Conservation (phyloP, 2,113 vertebrate genomes). For the Hystrix cristata region DNA sequence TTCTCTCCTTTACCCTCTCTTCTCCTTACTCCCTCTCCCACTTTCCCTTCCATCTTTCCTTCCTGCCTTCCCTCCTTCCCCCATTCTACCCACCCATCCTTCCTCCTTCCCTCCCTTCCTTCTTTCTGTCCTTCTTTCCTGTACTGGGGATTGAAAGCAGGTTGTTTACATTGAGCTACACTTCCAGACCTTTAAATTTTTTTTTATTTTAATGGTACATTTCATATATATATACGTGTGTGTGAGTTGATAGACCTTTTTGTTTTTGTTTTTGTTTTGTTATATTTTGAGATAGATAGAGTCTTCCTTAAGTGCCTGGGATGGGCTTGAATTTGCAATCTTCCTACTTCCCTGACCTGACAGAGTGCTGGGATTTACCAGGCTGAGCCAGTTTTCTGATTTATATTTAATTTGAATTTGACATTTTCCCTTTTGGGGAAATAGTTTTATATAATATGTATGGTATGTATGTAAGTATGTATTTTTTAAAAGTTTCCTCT, state of each 20-base stretch:
- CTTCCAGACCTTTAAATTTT: not conserved
- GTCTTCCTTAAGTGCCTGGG: not conserved
- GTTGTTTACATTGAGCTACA: not conserved
- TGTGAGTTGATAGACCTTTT: no score
- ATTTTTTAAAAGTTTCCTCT: not conserved
- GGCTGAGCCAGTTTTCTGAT: not conserved
- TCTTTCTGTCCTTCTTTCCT: not conserved
- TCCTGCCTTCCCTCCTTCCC: not conserved
- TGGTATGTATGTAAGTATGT: not conserved
- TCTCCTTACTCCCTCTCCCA: not conserved
- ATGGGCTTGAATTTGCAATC: not conserved
- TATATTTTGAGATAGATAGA: not conserved
- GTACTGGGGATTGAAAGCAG: not conserved
- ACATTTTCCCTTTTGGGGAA: not conserved
- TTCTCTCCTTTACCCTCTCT: not conserved
- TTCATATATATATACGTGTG: no score
- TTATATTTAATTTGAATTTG: slow-evolving; percentile 22
- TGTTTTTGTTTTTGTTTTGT: not conserved
- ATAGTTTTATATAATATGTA: not conserved
- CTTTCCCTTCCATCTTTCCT: not conserved
- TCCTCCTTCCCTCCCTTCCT: not conserved
- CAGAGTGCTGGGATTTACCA: not conserved
- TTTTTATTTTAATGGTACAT: no score
- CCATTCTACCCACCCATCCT: not conserved
- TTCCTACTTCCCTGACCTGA: not conserved